Evolutionary conservation across 2,113 vertebrate genomes (phyloP).

Genomic region (Podocnemis expansa): DNA sequence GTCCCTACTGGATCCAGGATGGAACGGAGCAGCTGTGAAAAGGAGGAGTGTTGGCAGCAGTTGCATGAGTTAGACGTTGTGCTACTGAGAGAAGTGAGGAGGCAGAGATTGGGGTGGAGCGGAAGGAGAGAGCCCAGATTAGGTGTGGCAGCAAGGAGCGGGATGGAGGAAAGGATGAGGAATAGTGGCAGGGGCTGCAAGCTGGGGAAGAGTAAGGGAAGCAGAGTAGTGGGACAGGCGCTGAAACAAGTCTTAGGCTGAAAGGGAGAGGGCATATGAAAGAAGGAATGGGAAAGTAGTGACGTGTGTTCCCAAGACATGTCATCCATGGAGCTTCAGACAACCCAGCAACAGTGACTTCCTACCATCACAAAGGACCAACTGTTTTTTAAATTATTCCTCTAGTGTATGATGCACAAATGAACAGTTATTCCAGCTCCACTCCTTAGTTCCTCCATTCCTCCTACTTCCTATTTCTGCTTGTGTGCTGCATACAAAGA

Average conservation of each 20-base stretch:
- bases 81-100: too few species aligned
- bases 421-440: background rate
- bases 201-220: background rate
- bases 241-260: background rate
- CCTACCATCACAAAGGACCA: background rate
- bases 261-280: background rate
- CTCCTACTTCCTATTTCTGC: background rate
- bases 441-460: background rate
- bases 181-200: background rate
- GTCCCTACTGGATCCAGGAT: background rate
- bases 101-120: too few species aligned
- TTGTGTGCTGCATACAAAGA: background rate
- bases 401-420: background rate
- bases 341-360: background rate
- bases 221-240: rapidly evolving
- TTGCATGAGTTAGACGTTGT: too few species aligned
- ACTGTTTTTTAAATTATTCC: background rate
- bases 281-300: background rate
- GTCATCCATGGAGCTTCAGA: background rate
- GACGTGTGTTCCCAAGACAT: background rate
- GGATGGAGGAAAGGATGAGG: background rate
- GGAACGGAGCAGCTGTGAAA: too few species aligned
- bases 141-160: background rate
- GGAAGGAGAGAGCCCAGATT: too few species aligned
- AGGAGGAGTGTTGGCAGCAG: too few species aligned